Percentiles rank a stretch among this genome's conserved stretches.
Evolutionary conservation across 2,113 vertebrate genomes (phyloP).

Genomic region (Oncorhynchus tshawytscha): DNA sequence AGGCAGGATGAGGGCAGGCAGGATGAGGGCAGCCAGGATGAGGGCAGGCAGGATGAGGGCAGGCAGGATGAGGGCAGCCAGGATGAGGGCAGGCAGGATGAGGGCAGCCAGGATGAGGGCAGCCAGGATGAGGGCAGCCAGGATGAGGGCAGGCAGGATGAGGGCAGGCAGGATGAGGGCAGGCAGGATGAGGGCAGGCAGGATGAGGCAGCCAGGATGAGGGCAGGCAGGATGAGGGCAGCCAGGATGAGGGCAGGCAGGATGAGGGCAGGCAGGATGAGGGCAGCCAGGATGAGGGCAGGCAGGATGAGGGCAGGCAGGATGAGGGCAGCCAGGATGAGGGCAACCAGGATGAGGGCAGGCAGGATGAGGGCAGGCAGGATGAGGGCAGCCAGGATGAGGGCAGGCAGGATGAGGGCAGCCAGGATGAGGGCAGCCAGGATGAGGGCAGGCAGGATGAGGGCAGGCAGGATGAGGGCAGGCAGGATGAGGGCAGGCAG

Average conservation of each 20-base stretch:
- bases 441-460: not conserved
- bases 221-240: not conserved
- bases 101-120: not conserved
- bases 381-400: not conserved
- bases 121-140: not conserved
- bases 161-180: no score
- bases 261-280: not conserved
- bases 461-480: not conserved
- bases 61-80: no score
- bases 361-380: not conserved
- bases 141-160: no score
- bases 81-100: not conserved
- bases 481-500: no score
- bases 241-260: not conserved
- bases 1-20: not conserved
- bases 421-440: not conserved
- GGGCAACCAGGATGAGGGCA: not conserved
- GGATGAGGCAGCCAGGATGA: not conserved
- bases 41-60: not conserved
- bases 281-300: not conserved
- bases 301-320: not conserved
- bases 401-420: no score
- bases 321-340: not conserved
- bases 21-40: not conserved
- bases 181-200: no score